phyloP scores from a whole-genome alignment of 2,797 vertebrate genomes.

The Salarias fasciatus region DNA sequence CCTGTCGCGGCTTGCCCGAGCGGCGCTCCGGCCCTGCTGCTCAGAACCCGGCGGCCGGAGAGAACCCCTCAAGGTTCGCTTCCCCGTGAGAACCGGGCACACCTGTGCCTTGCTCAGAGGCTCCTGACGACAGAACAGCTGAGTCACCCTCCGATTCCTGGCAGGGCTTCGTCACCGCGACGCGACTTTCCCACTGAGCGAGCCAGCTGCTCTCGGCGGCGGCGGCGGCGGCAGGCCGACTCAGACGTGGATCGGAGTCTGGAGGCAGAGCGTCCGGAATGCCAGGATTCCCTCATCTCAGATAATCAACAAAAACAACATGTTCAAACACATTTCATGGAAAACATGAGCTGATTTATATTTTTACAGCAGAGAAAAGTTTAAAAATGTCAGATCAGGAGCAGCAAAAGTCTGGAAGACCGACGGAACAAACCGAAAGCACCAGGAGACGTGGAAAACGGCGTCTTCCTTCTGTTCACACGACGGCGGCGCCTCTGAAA shows the following conservation, averaged over 20 bases:
- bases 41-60: constrained; percentile 14
- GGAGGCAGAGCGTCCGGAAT: constrained; percentile 1
- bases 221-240: constrained; percentile 11
- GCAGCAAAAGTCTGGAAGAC: no score
- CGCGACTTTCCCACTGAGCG: constrained; percentile 8
- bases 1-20: constrained; percentile 69
- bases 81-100: not conserved
- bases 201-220: constrained; percentile 43
- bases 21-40: constrained; percentile 17
- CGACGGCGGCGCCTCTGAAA: no score
- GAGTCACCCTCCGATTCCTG: constrained; percentile 42
- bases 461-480: no score
- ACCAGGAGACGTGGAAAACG: no score
- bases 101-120: constrained; percentile 20
- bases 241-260: constrained; percentile 26
- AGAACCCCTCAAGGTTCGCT: no score
- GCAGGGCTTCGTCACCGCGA: constrained; percentile 13
- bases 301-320: no score
- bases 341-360: no score
- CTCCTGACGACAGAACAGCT: constrained; percentile 15
- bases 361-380: no score
- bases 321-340: no score
- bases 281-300: no score
- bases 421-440: no score
- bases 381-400: no score